Evolutionary conservation across 2,113 vertebrate species (phyloP), one percentile per base, ranked within the genome.

Genomic region (Ochotona curzoniae): DNA sequence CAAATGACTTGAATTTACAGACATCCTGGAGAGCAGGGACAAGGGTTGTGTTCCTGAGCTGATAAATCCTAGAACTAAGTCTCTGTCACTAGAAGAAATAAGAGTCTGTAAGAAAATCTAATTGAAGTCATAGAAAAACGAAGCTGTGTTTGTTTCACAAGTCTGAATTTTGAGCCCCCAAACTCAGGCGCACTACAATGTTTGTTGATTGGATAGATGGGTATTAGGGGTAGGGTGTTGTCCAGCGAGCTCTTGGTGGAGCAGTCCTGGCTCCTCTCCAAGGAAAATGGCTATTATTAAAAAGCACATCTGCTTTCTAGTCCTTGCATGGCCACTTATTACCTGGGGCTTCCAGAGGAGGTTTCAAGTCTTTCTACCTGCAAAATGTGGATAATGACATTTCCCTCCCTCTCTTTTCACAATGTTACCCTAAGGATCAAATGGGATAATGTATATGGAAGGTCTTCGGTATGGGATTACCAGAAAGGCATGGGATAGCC

Each of bases 221-320:
- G 70, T 67, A 3, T 51, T 47, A 44, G 2, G 28, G 5, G 2
- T 6, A 21, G 69, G 54, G 12, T n/a, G 57, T 44, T 44, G 69
- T 35, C 57, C 49, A 79, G 30, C 11, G 60, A 67, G 76, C 60
- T 76, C 67, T 63, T 61, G 13, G 13, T 54, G 63, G 44, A 69
- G 61, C 12, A 13, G 1, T 69, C 76, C 78, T 69, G 51, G 63
- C 89, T 69, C 0, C 20, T 81, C 5, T 67, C 80, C 32, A 79
- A 63, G 61, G 25, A 89, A 91, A n/a, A 71, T 0, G 12, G 32
- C 83, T 38, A 94, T 93, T 87, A 84, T 71, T 60, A 67, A 89
- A 89, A 80, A 70, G 47, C 80, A 10, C 71, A 84, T 91, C 73
- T 87, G 84, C 63, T 95, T 87, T 82, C 87, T 64, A 89, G 38